Base-by-base conservation (phyloP, 1,140 invertebrate genomes). In the Planococcus citri region DNA sequence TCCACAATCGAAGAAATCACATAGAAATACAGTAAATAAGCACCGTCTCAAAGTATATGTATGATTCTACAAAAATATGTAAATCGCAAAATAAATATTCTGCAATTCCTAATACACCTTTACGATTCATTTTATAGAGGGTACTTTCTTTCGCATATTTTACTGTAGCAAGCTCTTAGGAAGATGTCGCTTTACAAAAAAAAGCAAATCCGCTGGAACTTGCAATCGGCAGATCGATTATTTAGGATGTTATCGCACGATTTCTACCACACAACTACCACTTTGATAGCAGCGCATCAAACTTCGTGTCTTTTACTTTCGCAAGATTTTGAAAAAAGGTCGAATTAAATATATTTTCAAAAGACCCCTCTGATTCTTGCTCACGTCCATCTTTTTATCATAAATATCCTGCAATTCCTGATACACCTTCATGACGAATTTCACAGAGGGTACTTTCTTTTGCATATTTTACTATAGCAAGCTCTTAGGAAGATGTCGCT, bases 281-380 rank as follows among this genome's bases (percentile, higher is more conserved):
- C 57, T 4, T 8, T n/a, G 12, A 25, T 25, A 25, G 60, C 60
- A 27, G 24, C 60, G 60, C 21, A 17, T 64, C 60, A 25, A 64
- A 64, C 60, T 64, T 64, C 60, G 60, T 1, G 25, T 14, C n/a
- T 25, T 24, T 24, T 27, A 25, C 4, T 64, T 64, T 64, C 4
- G 60, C 60, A 64, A 64, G 22, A 64, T n/a, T 3, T 51, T 64
- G 22, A 64, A 64, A 27, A 27, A 64, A 64, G 60, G 6, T 64
- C 60, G 4, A 24, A 64, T 64, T 51, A 14, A 51, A 51, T 9
- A 17, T 20, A 17, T 51, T 33, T 33, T 3, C 29, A 51, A 51
- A 2, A 14, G 41, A 51, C 17, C 41, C 60, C 25, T 24, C 22
- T 25, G 22, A 64, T 64, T 64, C 60, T 64, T 25, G 60, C 60